Base-by-base conservation (phyloP, 2,888 invertebrate species). In the Caenorhabditis drosophilae region DNA sequence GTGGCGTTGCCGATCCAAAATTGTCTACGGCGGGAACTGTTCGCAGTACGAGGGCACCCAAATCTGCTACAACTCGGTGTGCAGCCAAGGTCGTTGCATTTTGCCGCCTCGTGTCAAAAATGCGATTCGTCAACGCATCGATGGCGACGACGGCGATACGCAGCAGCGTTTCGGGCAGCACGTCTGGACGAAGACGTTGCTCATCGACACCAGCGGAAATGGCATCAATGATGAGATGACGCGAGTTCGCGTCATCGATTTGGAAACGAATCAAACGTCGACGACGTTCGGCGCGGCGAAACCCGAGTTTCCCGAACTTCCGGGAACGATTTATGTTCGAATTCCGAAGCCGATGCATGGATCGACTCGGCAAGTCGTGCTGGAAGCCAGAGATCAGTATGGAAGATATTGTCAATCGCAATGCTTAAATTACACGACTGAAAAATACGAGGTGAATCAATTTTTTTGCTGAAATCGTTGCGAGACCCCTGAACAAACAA, bases 321-420 rank as follows among this genome's bases (percentile, higher is more conserved):
- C 77, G 22, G 81, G 81, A n/a, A 59, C 75, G 15, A 60, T 81
- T 12, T 81, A 82, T 59, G 44, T 81, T 18, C 75, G 79, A 11
- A 47, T 81, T 4, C 81, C 81, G 12, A 77, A 80, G 42, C 77
- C 79, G n/a, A 55, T 58, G 35, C 61, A 66, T 12, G 75, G 69
- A 22, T 55, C 66, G 12, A 40, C 56, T 22, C 51, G 55, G 36
- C 70, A 76, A 47, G 73, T 81, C 22, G 59, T 69, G 1, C 46
- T 81, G 52, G 78, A 77, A 26, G 81, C 80, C 0, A 56, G 72
- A 42, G 81, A 81, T 50, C 73, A 73, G 26, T 76, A 74, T 50
- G 81, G 81, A 23, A 63, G 81, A 44, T 82, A 81, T 53, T 81
- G 81, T 53, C 81, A 81, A 51, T 73, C 79, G 15, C 78, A 81